Conservation (phyloP, 1,140 invertebrate genomes). For the Spodoptera litura region DNA sequence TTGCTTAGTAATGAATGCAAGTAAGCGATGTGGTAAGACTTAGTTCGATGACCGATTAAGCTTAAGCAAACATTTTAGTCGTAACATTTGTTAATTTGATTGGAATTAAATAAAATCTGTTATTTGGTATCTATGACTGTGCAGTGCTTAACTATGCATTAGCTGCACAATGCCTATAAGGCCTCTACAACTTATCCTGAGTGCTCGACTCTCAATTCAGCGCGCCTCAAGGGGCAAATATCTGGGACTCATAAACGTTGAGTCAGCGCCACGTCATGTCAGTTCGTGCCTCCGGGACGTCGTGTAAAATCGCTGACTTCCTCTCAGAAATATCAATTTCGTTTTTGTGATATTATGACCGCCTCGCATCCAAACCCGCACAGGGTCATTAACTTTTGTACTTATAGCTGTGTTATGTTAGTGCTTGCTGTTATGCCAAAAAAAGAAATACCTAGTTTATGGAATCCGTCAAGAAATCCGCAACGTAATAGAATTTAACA, state of each 20-base stretch:
- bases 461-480: constrained; percentile 4
- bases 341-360: constrained; percentile 25
- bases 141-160: not conserved
- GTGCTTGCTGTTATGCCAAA: constrained; percentile 1
- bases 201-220: not conserved
- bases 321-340: constrained; percentile 30
- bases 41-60: constrained; percentile 16
- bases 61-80: too few relatives aligned
- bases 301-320: constrained; percentile 25
- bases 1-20: constrained; percentile 7
- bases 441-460: not conserved
- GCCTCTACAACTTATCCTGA: not conserved
- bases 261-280: constrained; percentile 21
- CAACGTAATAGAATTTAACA: constrained; percentile 6
- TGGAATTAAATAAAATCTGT: too few relatives aligned
- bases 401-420: not conserved
- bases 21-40: constrained; percentile 1
- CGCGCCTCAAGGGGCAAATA: constrained; percentile 38
- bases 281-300: constrained; percentile 31
- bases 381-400: constrained; percentile 10
- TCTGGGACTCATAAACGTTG: constrained; percentile 6
- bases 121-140: too few relatives aligned
- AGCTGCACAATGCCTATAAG: constrained; percentile 1
- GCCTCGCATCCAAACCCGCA: not conserved
- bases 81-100: too few relatives aligned